Evolutionary conservation across 2,113 vertebrate genomes (phyloP).

Genomic region (Lampris megalopsis): DNA sequence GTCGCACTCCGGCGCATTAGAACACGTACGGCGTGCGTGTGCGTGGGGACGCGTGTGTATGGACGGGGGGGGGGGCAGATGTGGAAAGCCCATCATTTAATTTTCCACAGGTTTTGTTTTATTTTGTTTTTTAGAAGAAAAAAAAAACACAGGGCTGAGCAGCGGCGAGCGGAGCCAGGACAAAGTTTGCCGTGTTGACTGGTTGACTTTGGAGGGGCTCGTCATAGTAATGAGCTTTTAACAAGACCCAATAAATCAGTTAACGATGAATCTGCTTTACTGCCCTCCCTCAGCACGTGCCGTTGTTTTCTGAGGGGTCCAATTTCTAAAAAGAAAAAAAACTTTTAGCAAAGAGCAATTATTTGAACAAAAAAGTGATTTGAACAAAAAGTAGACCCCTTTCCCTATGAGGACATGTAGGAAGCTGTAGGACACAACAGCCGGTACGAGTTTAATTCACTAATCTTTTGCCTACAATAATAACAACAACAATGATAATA

Average conservation of each 20-base stretch:
- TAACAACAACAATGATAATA: not conserved
- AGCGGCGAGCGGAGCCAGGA: constrained; percentile 45
- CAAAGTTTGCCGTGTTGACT: constrained; percentile 42
- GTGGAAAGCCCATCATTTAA: constrained; percentile 42
- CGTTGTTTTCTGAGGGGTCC: constrained; percentile 62
- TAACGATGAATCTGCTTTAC: constrained; percentile 66
- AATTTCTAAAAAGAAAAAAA: not conserved
- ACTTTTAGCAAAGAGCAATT: constrained; percentile 2
- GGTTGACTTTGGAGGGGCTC: constrained; percentile 57
- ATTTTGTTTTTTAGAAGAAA: too few species aligned
- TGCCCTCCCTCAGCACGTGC: constrained; percentile 66
- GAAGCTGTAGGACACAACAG: too few species aligned
- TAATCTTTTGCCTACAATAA: too few species aligned
- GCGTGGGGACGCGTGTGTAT: not conserved
- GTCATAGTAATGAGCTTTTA: constrained; percentile 85
- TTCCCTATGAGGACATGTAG: too few species aligned
- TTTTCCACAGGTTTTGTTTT: too few species aligned
- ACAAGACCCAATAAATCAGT: constrained; percentile 87
- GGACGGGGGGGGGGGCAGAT: constrained; percentile 11
- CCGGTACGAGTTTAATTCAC: too few species aligned
- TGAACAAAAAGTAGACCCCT: not conserved
- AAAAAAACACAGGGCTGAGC: not conserved
- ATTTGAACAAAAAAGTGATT: not conserved
- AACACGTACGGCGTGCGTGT: not conserved
- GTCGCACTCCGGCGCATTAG: too few species aligned